A percentile compares a stretch with the other conserved stretches of the same genome.
These are phyloP conservation scores for Drosophila ogumai DNA, from an alignment of 1,140 invertebrate species.

Conservation along the genomic window DNA sequence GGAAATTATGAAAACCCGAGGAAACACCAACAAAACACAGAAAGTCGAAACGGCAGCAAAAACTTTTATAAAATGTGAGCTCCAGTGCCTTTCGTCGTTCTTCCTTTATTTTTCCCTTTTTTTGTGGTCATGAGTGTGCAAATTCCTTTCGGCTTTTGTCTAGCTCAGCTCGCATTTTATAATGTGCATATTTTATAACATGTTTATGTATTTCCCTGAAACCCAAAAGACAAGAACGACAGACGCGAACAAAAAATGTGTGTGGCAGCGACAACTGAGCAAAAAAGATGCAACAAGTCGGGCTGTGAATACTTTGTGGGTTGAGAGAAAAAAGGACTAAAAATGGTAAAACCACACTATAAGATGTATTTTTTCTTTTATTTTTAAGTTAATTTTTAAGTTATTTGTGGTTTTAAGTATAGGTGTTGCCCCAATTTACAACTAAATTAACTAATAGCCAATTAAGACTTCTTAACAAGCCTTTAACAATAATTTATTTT, in stretches of 20 bases:
- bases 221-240: constrained; percentile 27
- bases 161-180: constrained; percentile 70
- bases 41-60: constrained; percentile 32
- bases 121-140: constrained; percentile 60
- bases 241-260: constrained; percentile 13
- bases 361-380: no score
- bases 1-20: constrained; percentile 69
- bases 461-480: no score
- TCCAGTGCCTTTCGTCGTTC: constrained; percentile 15
- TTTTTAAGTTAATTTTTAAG: no score
- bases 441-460: no score
- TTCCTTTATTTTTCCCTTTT: constrained; percentile 4
- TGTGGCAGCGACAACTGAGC: constrained; percentile 22
- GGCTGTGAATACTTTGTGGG: constrained; percentile 11
- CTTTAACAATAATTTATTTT: no score
- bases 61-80: constrained; percentile 42
- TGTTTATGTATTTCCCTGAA: constrained; percentile 68
- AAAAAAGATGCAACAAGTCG: constrained; percentile 76
- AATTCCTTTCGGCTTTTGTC: constrained; percentile 79
- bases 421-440: no score
- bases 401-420: no score
- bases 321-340: background rate
- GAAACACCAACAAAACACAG: constrained; percentile 26
- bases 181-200: constrained; percentile 80
- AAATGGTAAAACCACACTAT: background rate